These are phyloP conservation scores for Phyllotreta striolata DNA, from an alignment of 2,888 invertebrate genomes.

Conservation along the genomic window DNA sequence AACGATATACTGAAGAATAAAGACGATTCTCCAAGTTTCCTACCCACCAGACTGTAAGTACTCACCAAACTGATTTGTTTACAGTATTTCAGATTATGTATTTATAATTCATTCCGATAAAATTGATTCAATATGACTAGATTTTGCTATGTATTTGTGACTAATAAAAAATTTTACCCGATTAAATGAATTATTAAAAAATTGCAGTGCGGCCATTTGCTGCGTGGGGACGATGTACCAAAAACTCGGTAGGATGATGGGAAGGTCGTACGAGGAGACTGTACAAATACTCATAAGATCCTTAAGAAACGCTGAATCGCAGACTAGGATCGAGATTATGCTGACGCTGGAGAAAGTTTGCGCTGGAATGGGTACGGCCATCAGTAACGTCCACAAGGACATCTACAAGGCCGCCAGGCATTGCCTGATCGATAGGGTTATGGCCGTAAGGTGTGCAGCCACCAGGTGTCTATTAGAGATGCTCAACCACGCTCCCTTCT, in stretches of 20 bases:
- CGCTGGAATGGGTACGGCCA: constrained; percentile 94
- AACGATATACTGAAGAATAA: constrained; percentile 97
- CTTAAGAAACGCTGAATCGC: constrained; percentile 93
- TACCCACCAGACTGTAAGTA: constrained; percentile 92
- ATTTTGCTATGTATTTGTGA: not conserved
- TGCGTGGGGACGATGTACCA: constrained; percentile 98
- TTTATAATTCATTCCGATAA: constrained; percentile 5
- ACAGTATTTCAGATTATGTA: not conserved
- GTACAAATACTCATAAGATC: constrained; percentile 90
- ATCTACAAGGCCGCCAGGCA: constrained; percentile 91
- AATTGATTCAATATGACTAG: too few species aligned
- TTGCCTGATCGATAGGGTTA: constrained; percentile 88
- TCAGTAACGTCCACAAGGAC: constrained; percentile 84
- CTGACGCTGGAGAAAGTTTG: constrained; percentile 93
- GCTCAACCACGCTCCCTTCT: constrained; percentile 84
- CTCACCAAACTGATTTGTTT: constrained; percentile 2
- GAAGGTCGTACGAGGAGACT: constrained; percentile 97
- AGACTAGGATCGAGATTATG: constrained; percentile 96
- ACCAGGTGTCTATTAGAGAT: constrained; percentile 90
- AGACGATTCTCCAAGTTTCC: constrained; percentile 96
- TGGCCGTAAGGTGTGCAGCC: constrained; percentile 92
- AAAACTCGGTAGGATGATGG: constrained; percentile 98
- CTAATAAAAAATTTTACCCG: not conserved
- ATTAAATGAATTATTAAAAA: not conserved
- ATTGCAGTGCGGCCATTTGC: constrained; percentile 88